Percentiles rank a stretch among this genome's conserved stretches.
phyloP scores from a whole-genome alignment of 2,113 vertebrate genomes.

The Ailurus styani region DNA sequence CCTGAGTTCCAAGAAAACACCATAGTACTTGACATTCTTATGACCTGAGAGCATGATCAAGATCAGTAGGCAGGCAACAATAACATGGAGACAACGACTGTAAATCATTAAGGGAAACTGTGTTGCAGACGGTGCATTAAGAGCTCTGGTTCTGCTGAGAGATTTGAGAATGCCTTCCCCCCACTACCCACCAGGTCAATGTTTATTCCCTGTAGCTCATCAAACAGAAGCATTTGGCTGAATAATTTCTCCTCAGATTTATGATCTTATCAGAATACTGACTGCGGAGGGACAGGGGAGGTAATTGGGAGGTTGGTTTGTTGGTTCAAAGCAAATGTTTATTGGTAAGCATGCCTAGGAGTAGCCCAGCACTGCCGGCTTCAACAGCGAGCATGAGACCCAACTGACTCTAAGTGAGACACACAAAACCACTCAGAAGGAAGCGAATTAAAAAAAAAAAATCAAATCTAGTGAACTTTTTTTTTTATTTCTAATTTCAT shows the following conservation, averaged over 20 bases:
- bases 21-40: not conserved
- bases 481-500: conserved; percentile 40
- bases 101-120: not conserved
- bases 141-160: not conserved
- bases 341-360: not conserved
- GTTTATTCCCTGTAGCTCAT: not conserved
- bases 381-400: not conserved
- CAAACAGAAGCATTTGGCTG: not conserved
- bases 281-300: not conserved
- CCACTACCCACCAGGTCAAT: not conserved
- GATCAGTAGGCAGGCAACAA: not conserved
- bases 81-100: not conserved
- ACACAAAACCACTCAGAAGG: not conserved
- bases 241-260: not conserved
- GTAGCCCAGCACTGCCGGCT: not conserved
- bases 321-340: not conserved
- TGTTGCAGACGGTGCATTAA: not conserved
- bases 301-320: not conserved
- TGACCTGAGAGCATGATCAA: not conserved
- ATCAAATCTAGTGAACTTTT: not conserved
- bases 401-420: not conserved
- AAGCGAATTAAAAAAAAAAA: not conserved
- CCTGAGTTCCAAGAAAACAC: not conserved
- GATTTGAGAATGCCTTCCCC: not conserved
- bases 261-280: not conserved